These are phyloP conservation scores for Nasonia giraulti DNA, from an alignment of 1,140 invertebrate genomes.

Conservation along the genomic window DNA sequence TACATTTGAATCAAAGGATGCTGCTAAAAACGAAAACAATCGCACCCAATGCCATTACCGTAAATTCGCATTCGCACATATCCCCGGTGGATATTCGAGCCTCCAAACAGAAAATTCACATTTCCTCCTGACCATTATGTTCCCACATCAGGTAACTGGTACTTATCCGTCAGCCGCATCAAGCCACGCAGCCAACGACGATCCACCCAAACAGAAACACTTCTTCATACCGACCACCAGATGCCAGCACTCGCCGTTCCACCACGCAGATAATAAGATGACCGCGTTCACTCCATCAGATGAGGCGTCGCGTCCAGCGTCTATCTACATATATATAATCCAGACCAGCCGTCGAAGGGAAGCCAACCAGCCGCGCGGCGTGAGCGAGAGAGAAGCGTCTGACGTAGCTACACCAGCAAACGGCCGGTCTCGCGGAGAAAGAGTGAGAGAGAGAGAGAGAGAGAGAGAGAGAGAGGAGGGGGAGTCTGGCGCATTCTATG, in stretches of 20 bases:
- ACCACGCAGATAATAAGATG: not conserved
- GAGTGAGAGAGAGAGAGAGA: not conserved
- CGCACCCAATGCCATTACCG: no score
- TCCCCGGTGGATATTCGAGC: not conserved
- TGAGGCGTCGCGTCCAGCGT: not conserved
- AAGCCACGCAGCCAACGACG: no score
- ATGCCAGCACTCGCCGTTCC: not conserved
- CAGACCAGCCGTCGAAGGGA: not conserved
- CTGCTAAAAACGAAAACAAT: no score
- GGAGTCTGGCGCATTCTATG: slow-evolving; percentile 56
- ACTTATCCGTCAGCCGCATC: no score
- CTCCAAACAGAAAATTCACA: not conserved
- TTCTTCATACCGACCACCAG: not conserved
- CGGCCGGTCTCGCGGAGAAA: not conserved
- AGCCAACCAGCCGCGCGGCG: not conserved
- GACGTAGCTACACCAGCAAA: not conserved
- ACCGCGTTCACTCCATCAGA: not conserved
- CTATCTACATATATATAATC: not conserved
- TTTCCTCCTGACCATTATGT: no score
- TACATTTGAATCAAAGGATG: no score
- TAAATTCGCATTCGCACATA: not conserved
- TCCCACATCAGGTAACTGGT: not conserved
- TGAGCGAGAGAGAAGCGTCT: not conserved
- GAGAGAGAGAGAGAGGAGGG: not conserved
- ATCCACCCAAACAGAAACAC: no score